These are phyloP conservation scores for Limenitis arthemis DNA, from an alignment of 2,888 invertebrate species.

Conservation along the genomic window DNA sequence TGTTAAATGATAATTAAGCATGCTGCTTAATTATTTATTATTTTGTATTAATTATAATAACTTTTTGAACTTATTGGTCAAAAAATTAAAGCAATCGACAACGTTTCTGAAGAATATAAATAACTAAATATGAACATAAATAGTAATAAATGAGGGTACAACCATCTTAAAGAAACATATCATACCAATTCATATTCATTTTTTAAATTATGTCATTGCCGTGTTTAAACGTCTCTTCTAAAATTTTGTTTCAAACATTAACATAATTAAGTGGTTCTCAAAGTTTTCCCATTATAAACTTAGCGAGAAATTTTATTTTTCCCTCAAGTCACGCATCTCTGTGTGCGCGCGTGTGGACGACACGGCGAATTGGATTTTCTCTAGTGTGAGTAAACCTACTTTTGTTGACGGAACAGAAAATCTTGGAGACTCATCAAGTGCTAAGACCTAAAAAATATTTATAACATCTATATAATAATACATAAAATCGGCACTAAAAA, in stretches of 20 bases:
- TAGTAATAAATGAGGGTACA: background rate
- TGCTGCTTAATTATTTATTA: no score
- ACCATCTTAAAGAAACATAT: background rate
- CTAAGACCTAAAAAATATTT: constrained; percentile 28
- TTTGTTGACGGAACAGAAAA: constrained; percentile 66
- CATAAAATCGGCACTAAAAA: background rate
- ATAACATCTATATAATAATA: background rate
- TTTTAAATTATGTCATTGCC: constrained; percentile 60
- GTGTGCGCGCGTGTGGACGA: constrained; percentile 64
- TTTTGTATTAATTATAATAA: no score
- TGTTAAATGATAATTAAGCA: no score
- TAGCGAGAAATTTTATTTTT: constrained; percentile 73
- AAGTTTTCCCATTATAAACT: constrained; percentile 74
- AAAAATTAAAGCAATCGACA: no score
- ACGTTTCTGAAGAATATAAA: no score
- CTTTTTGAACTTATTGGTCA: no score
- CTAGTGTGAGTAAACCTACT: constrained; percentile 70
- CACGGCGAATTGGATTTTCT: constrained; percentile 68
- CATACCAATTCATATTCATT: constrained; percentile 19
- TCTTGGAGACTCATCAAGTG: constrained; percentile 65
- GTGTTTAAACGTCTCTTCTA: constrained; percentile 68
- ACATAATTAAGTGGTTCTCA: constrained; percentile 74
- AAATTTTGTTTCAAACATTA: constrained; percentile 73
- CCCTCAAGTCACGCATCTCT: constrained; percentile 65
- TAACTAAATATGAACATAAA: background rate